Evolutionary conservation across 2,797 vertebrate genomes (phyloP).

Genomic region (Sardinella longiceps): DNA sequence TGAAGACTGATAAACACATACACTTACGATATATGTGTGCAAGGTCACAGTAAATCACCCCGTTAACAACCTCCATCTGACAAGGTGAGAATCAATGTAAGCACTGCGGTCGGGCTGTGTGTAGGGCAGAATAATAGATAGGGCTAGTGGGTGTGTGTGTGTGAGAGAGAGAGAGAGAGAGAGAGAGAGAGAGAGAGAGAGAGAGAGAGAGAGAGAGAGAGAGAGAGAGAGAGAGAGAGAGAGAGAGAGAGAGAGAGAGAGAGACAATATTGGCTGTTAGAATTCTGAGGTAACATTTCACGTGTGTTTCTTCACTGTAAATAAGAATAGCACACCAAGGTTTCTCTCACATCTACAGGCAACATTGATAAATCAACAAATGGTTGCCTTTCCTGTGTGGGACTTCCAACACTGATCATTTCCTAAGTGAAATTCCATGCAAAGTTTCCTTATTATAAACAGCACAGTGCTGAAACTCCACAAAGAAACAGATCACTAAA

Average conservation of each 20-base stretch:
- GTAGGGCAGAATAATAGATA: neutral
- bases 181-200: neutral
- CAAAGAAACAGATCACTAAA: too few relatives aligned
- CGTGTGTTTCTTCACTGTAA: neutral
- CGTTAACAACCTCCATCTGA: conserved; percentile 44
- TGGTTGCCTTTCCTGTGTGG: too few relatives aligned
- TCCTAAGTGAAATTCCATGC: too few relatives aligned
- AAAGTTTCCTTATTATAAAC: too few relatives aligned
- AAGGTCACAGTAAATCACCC: conserved; percentile 61
- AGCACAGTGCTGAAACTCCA: too few relatives aligned
- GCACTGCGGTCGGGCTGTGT: conserved; percentile 10
- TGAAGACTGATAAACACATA: conserved; percentile 58
- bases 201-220: neutral
- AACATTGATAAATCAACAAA: too few relatives aligned
- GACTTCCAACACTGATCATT: too few relatives aligned
- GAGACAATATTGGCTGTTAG: neutral
- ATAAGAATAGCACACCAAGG: neutral
- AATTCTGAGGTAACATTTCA: neutral
- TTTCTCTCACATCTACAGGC: neutral
- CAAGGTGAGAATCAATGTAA: conserved; percentile 50
- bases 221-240: neutral
- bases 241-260: neutral
- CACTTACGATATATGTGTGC: conserved; percentile 41
- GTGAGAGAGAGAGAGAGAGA: neutral
- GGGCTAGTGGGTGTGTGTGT: neutral